Conservation (phyloP, 2,888 invertebrate species). For the Sialis fuliginosa region DNA sequence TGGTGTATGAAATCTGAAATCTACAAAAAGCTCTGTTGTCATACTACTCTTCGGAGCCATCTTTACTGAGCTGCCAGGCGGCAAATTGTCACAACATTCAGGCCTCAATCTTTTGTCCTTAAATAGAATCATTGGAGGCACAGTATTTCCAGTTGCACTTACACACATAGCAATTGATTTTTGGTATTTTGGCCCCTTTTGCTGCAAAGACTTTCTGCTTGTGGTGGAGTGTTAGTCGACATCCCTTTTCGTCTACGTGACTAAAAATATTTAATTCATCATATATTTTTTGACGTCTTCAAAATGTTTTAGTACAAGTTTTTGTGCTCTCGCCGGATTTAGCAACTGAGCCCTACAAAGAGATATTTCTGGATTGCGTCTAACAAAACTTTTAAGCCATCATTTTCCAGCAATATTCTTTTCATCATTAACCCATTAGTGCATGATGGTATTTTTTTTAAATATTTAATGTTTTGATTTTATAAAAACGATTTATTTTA, state of each 20-base stretch:
- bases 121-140: slow-evolving; percentile 9
- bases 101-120: slow-evolving; percentile 9
- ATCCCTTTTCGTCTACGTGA: slow-evolving; percentile 16
- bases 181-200: slow-evolving; percentile 4
- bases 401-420: too few species aligned
- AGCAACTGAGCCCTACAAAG: too few species aligned
- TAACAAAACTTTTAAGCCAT: too few species aligned
- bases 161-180: slow-evolving; percentile 6
- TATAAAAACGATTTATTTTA: too few species aligned
- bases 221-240: slow-evolving; percentile 15
- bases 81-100: slow-evolving; percentile 11
- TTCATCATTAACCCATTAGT: too few species aligned
- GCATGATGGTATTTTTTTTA: too few species aligned
- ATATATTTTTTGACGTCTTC: too few species aligned
- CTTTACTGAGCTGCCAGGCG: slow-evolving; percentile 9
- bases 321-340: too few species aligned
- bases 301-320: too few species aligned
- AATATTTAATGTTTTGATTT: too few species aligned
- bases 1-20: slow-evolving; percentile 10
- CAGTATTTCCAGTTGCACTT: slow-evolving; percentile 6
- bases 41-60: slow-evolving; percentile 14
- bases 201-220: slow-evolving; percentile 13
- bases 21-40: slow-evolving; percentile 9
- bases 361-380: too few species aligned
- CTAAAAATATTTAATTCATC: slow-evolving; percentile 4